Conservation (phyloP, 1,140 invertebrate species). For the Mercenaria mercenaria region DNA sequence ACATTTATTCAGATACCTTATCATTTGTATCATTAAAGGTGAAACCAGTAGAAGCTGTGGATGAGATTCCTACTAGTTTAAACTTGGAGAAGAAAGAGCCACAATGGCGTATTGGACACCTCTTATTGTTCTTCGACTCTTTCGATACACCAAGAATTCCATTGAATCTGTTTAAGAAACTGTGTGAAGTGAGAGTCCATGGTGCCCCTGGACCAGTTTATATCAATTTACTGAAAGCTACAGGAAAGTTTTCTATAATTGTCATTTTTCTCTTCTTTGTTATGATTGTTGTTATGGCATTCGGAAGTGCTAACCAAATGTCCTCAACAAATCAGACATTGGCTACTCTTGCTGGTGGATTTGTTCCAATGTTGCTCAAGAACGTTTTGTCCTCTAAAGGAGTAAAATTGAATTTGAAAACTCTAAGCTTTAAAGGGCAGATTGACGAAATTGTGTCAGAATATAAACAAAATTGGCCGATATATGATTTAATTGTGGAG, state of each 20-base stretch:
- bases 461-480: conserved; percentile 84
- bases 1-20: too few relatives aligned
- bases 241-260: conserved; percentile 84
- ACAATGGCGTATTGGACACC: conserved; percentile 82
- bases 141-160: conserved; percentile 84
- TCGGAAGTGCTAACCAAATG: conserved; percentile 83
- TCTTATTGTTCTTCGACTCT: conserved; percentile 83
- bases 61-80: conserved; percentile 76
- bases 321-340: conserved; percentile 85
- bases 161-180: conserved; percentile 80
- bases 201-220: conserved; percentile 84
- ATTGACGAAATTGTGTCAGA: conserved; percentile 84
- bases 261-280: conserved; percentile 84
- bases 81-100: conserved; percentile 80
- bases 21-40: conserved; percentile 71
- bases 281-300: conserved; percentile 85
- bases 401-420: conserved; percentile 81
- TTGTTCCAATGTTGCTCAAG: conserved; percentile 84
- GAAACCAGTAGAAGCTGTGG: conserved; percentile 77
- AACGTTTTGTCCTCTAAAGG: conserved; percentile 82
- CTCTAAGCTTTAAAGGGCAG: conserved; percentile 84
- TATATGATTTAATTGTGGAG: conserved; percentile 77
- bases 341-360: conserved; percentile 84
- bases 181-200: conserved; percentile 83
- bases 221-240: conserved; percentile 81